Percentiles rank a stretch among this genome's conserved stretches.
Conservation (phyloP, 2,888 invertebrate species). For the Euproctis similis region DNA sequence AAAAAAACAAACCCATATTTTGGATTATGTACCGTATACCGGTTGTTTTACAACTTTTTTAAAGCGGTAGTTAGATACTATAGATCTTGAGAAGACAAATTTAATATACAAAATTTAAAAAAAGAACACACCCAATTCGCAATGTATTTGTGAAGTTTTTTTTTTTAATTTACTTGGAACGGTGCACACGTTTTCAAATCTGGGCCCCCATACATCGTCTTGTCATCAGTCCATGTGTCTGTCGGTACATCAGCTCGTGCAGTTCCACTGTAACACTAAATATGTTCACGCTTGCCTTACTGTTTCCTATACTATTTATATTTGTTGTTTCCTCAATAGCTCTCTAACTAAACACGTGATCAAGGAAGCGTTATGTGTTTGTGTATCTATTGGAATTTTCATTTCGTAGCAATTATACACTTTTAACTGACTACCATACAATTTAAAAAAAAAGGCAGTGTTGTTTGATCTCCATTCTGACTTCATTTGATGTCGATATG, state of each 20-base stretch:
- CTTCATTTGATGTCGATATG: constrained; percentile 1
- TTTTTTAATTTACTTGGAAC: constrained; percentile 13
- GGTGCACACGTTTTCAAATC: too few relatives aligned
- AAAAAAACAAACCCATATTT: too few relatives aligned
- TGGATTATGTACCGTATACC: too few relatives aligned
- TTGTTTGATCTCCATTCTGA: constrained; percentile 14
- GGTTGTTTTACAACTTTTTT: too few relatives aligned
- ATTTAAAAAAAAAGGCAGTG: too few relatives aligned
- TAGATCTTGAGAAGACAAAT: too few relatives aligned
- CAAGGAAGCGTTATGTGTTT: constrained; percentile 38
- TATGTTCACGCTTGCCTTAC: constrained; percentile 55
- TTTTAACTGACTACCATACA: too few relatives aligned
- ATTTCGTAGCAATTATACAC: constrained; percentile 22
- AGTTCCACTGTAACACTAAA: constrained; percentile 43
- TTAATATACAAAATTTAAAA: too few relatives aligned
- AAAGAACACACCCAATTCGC: too few relatives aligned
- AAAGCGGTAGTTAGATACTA: too few relatives aligned
- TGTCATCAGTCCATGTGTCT: constrained; percentile 56
- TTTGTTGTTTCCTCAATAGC: constrained; percentile 47
- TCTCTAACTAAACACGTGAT: constrained; percentile 32
- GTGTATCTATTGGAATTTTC: constrained; percentile 25
- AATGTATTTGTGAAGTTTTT: too few relatives aligned
- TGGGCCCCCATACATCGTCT: constrained; percentile 8
- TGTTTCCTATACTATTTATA: constrained; percentile 60
- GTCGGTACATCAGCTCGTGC: constrained; percentile 31